Conservation (phyloP, 2,888 invertebrate species). For the Calliphora vomitoria region DNA sequence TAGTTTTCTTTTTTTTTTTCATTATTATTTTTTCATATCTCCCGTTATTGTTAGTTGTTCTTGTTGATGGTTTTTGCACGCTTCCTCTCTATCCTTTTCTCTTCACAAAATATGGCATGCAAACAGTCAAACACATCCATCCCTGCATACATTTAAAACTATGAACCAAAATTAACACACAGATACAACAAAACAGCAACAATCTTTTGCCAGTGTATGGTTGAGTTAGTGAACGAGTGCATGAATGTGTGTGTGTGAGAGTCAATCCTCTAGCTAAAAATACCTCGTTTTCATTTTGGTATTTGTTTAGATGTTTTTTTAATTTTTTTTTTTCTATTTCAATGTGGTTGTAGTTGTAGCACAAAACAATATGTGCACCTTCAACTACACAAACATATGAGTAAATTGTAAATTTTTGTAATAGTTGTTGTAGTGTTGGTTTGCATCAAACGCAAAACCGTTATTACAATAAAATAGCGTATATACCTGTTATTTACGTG, state of each 20-base stretch:
- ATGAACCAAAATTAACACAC: background rate
- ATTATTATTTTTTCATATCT: constrained; percentile 34
- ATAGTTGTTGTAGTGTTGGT: constrained; percentile 14
- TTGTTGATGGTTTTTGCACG: background rate
- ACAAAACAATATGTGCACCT: constrained; percentile 15
- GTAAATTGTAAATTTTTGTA: background rate
- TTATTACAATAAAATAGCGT: constrained; percentile 32
- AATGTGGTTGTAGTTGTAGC: constrained; percentile 18
- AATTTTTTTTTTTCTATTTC: constrained; percentile 3
- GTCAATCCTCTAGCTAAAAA: constrained; percentile 29
- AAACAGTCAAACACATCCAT: constrained; percentile 17
- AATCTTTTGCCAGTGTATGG: background rate
- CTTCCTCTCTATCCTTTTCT: constrained; percentile 9
- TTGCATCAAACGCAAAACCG: background rate
- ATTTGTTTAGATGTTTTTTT: background rate
- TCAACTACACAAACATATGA: background rate
- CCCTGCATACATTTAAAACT: background rate
- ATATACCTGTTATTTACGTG: constrained; percentile 7
- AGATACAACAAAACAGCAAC: constrained; percentile 12
- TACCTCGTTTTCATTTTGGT: constrained; percentile 22
- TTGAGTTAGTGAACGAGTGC: background rate
- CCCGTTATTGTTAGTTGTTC: constrained; percentile 12
- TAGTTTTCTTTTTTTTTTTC: constrained; percentile 32
- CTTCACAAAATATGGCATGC: constrained; percentile 13
- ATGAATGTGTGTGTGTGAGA: background rate